phyloP scores from a whole-genome alignment of 2,888 invertebrate genomes.

The Ennomos erosarius region DNA sequence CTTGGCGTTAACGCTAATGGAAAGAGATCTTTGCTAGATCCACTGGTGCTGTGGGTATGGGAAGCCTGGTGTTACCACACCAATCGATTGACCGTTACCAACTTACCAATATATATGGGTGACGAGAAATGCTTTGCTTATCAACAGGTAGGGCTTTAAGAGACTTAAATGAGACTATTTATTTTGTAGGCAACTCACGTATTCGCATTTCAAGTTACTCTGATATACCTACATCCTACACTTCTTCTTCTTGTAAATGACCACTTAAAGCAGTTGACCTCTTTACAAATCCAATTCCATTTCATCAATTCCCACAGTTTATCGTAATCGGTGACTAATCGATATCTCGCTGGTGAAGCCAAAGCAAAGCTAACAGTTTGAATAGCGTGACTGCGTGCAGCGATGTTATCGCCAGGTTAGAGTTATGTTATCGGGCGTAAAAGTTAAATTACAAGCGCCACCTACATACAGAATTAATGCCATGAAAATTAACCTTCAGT shows the following conservation, averaged over 20 bases:
- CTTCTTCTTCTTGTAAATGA: too few species aligned
- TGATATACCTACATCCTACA: too few species aligned
- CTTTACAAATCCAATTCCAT: background rate
- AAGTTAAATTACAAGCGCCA: constrained; percentile 1
- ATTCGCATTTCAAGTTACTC: too few species aligned
- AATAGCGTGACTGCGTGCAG: constrained; percentile 9
- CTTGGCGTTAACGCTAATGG: too few species aligned
- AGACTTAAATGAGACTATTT: too few species aligned
- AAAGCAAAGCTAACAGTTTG: constrained; percentile 5
- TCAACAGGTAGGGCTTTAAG: background rate
- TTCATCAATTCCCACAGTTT: constrained; percentile 11
- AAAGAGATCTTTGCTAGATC: too few species aligned
- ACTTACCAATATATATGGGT: too few species aligned
- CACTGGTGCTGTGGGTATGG: too few species aligned
- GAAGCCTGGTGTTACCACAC: too few species aligned
- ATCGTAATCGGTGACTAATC: constrained; percentile 15
- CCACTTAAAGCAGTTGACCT: too few species aligned
- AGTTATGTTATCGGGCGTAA: constrained; percentile 1
- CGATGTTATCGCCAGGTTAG: constrained; percentile 8
- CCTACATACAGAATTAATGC: background rate
- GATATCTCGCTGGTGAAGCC: constrained; percentile 1
- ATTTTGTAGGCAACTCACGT: too few species aligned
- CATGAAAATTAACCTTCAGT: background rate
- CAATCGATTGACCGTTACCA: too few species aligned
- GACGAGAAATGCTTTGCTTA: background rate